Evolutionary conservation across 2,888 invertebrate species (phyloP).

Genomic region (Parnassius apollo): DNA sequence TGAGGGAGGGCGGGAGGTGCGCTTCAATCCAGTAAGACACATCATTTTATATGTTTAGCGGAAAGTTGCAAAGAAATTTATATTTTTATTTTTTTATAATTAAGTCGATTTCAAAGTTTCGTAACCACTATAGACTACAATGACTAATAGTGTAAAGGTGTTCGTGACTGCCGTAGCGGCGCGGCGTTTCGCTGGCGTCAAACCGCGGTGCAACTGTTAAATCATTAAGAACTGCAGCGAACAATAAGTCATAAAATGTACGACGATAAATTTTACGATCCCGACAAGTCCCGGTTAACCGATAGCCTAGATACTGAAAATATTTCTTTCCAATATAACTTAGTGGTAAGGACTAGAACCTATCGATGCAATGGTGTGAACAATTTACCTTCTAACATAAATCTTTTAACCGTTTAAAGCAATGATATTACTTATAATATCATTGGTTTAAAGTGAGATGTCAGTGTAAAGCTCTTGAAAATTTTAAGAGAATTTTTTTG

Average conservation of each 20-base stretch:
- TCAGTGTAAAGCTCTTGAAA: too few species aligned
- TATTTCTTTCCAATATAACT: slow-evolving; percentile 6
- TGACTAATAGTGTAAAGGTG: slow-evolving; percentile 12
- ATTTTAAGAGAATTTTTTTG: too few species aligned
- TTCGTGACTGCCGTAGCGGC: slow-evolving; percentile 45
- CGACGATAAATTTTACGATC: slow-evolving; percentile 69
- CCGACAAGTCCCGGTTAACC: slow-evolving; percentile 52
- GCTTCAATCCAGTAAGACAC: too few species aligned
- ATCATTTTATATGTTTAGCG: too few species aligned
- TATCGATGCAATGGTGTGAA: background rate
- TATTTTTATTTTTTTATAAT: too few species aligned
- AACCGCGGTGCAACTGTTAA: slow-evolving; percentile 41
- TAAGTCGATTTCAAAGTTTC: background rate
- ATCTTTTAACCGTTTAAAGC: too few species aligned
- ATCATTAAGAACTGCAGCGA: slow-evolving; percentile 44
- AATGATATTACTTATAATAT: too few species aligned
- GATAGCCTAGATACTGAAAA: slow-evolving; percentile 64
- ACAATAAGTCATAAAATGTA: slow-evolving; percentile 69
- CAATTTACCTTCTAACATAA: background rate
- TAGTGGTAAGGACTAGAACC: background rate
- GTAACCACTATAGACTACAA: slow-evolving; percentile 5
- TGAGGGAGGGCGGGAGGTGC: too few species aligned
- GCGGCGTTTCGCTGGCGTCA: slow-evolving; percentile 33
- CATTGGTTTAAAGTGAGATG: too few species aligned
- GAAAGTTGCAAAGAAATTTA: too few species aligned